Evolutionary conservation across 30 jellyfish, hydroid and myxozoan species (phyloP).

Genomic region (Aurelia coerulea): DNA sequence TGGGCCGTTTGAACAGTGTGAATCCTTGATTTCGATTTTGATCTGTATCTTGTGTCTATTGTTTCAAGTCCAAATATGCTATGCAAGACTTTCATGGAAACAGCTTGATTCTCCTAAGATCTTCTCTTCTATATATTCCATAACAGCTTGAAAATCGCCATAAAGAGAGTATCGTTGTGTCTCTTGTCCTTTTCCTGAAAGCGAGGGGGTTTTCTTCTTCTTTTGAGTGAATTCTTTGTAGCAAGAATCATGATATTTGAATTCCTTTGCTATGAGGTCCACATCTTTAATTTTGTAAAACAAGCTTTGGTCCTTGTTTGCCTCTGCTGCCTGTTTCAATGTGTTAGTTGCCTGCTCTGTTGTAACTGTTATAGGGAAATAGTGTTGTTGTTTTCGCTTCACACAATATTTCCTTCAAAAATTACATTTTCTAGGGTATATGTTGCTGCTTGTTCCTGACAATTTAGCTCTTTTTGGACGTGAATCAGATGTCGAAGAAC

Average conservation of each 20-base stretch:
- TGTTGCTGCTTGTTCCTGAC: background rate
- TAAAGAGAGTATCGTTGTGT: background rate
- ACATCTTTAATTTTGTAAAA: conserved; percentile 13
- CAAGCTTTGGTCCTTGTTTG: conserved; percentile 9
- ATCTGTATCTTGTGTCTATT: conserved; percentile 11
- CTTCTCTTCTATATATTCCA: background rate
- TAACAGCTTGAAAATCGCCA: background rate
- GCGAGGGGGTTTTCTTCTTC: background rate
- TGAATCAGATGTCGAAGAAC: background rate
- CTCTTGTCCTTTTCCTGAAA: background rate
- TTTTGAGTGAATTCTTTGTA: conserved; percentile 7
- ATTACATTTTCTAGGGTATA: background rate
- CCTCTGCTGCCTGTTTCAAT: conserved; percentile 30
- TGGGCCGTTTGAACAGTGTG: too few relatives aligned
- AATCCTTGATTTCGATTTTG: background rate
- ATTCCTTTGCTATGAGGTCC: background rate
- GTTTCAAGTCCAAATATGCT: conserved; percentile 5
- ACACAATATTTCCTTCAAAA: background rate
- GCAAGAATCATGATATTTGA: background rate
- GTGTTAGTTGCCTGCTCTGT: conserved; percentile 31
- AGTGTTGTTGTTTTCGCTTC: background rate
- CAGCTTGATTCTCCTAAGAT: conserved; percentile 19
- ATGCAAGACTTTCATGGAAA: conserved; percentile 33
- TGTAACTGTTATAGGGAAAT: conserved; percentile 15
- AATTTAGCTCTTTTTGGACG: background rate